Evolutionary conservation across 2,797 vertebrate species (phyloP).

Genomic region (Tolypeutes matacus): DNA sequence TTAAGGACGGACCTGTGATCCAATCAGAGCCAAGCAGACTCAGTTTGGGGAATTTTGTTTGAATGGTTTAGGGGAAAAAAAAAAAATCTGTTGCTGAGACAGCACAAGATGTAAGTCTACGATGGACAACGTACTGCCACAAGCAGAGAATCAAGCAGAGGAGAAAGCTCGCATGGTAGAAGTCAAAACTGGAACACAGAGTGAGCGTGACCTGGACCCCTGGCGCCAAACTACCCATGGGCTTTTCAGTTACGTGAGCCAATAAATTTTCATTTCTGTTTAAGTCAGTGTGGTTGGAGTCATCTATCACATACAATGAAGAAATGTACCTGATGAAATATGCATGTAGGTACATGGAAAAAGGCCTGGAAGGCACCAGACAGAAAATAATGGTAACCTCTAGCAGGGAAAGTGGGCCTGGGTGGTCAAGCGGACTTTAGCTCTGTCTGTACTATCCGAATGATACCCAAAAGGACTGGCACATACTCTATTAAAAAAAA

Average conservation of each 20-base stretch:
- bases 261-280: neutral
- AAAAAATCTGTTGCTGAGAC: neutral
- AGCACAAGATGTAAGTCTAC: neutral
- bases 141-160: neutral
- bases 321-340: neutral
- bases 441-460: neutral
- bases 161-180: neutral
- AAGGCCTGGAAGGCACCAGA: neutral
- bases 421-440: neutral
- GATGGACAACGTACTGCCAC: neutral
- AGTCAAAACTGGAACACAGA: neutral
- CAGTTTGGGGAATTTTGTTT: neutral
- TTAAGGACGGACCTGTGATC: neutral
- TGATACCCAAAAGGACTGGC: neutral
- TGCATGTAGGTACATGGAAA: neutral
- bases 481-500: neutral
- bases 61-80: neutral
- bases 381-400: neutral
- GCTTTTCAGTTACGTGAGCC: neutral
- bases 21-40: neutral
- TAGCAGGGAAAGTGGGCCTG: neutral
- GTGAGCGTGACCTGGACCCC: neutral
- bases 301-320: neutral
- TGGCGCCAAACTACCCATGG: neutral
- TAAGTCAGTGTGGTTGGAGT: neutral